Base-by-base conservation (phyloP, 2,113 vertebrate species). In the Entelurus aequoreus region DNA sequence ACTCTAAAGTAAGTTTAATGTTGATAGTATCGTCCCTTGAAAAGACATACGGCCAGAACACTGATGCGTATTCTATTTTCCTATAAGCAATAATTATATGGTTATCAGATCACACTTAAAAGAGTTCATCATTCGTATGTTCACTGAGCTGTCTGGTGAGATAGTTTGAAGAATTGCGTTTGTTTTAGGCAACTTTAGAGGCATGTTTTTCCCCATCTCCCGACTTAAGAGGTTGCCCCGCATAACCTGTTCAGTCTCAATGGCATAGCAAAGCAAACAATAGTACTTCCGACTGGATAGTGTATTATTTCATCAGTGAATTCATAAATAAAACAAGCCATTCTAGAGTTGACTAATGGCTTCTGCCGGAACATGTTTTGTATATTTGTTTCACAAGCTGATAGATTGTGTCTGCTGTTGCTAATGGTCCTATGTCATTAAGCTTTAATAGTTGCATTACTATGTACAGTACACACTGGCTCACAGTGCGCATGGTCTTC, bases 241-340 rank as follows among this genome's bases (percentile, higher is more conserved):
- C 6, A 12, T 19, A 44, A 44, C 6, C 16, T 40, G 40, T 57
- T 57, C 40, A 8, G 16, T 44, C 44, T 57, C 12, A 16, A 42
- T 13, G 40, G 40, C 21, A 6, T 57, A 44, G 19, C 38, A 21
- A n/a, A 57, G 15, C 10, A 46, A 86, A 84, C 77, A 71, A 42
- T 75, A 65, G 50, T 58, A 60, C 71, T 54, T 65, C 52, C 62
- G 37, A 40, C 60, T 61, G 69, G 75, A 74, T 75, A 68, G 63
- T 55, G 62, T 63, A 69, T 66, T 61, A 48, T 73, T 78, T 71
- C 65, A 71, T 47, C 63, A 65, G 71, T 57, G 67, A 77, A 69
- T 65, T 75, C 54, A 74, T 76, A 71, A 79, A 84, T 83, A 82
- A 75, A 77, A 67, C 49, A 65, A 63, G 73, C 59, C 52, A 63